phyloP scores from a whole-genome alignment of 2,888 invertebrate species.

The Dryadula phaetusa region DNA sequence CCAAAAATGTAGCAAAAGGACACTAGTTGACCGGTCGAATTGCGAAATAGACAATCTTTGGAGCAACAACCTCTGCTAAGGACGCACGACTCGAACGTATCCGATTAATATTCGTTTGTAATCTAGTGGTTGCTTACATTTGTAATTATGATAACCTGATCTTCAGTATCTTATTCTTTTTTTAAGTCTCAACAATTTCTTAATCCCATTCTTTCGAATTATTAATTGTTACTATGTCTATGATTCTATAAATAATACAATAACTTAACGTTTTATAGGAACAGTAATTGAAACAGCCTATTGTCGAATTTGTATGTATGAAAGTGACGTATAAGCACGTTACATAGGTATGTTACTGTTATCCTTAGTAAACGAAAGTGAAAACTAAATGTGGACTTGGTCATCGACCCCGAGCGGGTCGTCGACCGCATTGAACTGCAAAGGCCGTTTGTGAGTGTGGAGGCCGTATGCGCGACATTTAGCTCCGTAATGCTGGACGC shows the following conservation, averaged over 20 bases:
- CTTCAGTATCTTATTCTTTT: not conserved
- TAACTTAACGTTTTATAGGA: constrained; percentile 13
- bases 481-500: constrained; percentile 63
- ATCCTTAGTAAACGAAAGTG: constrained; percentile 84
- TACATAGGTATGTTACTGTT: constrained; percentile 78
- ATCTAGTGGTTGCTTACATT: constrained; percentile 45
- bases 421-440: constrained; percentile 82
- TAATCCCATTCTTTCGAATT: not conserved
- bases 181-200: constrained; percentile 2
- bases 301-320: constrained; percentile 39
- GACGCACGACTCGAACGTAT: constrained; percentile 58
- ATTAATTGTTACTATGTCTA: not conserved
- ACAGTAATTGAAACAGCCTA: constrained; percentile 9
- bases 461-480: constrained; percentile 80
- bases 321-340: constrained; percentile 57
- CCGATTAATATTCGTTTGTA: constrained; percentile 65
- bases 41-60: constrained; percentile 72
- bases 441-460: constrained; percentile 83
- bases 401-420: constrained; percentile 77
- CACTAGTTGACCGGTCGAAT: constrained; percentile 71
- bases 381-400: constrained; percentile 81
- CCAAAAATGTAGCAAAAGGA: constrained; percentile 80
- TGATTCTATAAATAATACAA: not conserved
- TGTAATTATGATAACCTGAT: constrained; percentile 1
- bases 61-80: constrained; percentile 75